phyloP scores from a whole-genome alignment of 2,888 invertebrate genomes.

The Molorchus minor region DNA sequence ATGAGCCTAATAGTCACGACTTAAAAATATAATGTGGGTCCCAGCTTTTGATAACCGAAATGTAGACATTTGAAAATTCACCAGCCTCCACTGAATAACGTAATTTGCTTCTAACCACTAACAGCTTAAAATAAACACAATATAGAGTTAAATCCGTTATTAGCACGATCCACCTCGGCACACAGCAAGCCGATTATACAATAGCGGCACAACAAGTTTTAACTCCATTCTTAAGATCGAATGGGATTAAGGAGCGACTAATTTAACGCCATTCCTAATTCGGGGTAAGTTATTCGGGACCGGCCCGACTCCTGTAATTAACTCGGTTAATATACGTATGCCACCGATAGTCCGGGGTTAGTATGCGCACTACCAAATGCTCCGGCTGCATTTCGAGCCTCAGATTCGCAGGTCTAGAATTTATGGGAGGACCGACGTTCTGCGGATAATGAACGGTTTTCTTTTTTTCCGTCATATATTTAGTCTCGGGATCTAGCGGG shows the following conservation, averaged over 20 bases:
- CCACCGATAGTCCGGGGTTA: constrained; percentile 12
- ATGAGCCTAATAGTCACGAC: too few species aligned
- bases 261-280: constrained; percentile 48
- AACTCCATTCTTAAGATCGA: constrained; percentile 37
- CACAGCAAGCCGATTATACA: constrained; percentile 15
- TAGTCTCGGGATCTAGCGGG: background rate
- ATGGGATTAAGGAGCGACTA: constrained; percentile 46
- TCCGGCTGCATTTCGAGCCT: constrained; percentile 19
- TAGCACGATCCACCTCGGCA: constrained; percentile 10
- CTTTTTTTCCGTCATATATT: constrained; percentile 1
- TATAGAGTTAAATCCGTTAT: background rate
- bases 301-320: constrained; percentile 40
- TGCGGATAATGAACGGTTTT: constrained; percentile 3
- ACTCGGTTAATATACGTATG: constrained; percentile 41
- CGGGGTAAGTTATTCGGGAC: constrained; percentile 22
- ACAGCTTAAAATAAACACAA: constrained; percentile 2
- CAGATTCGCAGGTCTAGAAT: constrained; percentile 22
- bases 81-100: too few species aligned
- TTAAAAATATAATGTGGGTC: too few species aligned
- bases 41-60: too few species aligned
- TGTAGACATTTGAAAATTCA: too few species aligned
- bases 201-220: constrained; percentile 13
- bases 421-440: constrained; percentile 5
- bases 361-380: constrained; percentile 12
- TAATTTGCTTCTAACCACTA: too few species aligned